Evolutionary conservation across 2,888 invertebrate species (phyloP).

Genomic region (Protodeltote pygarga): DNA sequence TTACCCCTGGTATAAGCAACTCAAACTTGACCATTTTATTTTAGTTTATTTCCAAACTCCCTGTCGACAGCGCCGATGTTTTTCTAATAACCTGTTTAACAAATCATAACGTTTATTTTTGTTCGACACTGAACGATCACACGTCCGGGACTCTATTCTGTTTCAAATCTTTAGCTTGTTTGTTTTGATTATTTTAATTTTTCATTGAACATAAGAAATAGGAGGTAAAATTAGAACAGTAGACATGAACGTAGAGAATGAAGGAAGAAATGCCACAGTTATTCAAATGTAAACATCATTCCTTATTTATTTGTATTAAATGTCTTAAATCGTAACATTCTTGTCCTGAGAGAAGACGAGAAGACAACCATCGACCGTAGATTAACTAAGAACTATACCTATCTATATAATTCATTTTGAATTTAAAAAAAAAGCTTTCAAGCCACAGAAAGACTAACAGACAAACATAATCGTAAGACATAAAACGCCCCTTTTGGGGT

Average conservation of each 20-base stretch:
- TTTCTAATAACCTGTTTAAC: conserved; percentile 83
- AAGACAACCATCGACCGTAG: too few relatives aligned
- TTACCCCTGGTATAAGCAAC: conserved; percentile 16
- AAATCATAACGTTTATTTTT: conserved; percentile 84
- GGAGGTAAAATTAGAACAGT: conserved; percentile 60
- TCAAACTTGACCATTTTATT: conserved; percentile 60
- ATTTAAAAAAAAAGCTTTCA: too few relatives aligned
- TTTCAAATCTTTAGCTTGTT: conserved; percentile 78
- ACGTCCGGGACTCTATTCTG: conserved; percentile 81
- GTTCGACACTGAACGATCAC: conserved; percentile 81
- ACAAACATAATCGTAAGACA: too few relatives aligned
- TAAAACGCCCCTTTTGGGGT: too few relatives aligned
- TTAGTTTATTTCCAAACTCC: conserved; percentile 70
- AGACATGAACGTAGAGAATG: conserved; percentile 45
- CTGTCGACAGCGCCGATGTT: conserved; percentile 77
- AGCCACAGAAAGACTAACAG: too few relatives aligned
- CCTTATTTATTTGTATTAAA: too few relatives aligned
- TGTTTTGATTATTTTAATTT: conserved; percentile 81
- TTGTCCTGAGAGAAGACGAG: too few relatives aligned
- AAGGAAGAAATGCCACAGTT: conserved; percentile 46
- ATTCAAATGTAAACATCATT: conserved; percentile 39
- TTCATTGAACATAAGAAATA: conserved; percentile 72
- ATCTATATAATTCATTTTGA: too few relatives aligned
- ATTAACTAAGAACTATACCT: too few relatives aligned
- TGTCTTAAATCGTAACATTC: too few relatives aligned